These are phyloP conservation scores for Drosophila subobscura DNA, from an alignment of 1,140 invertebrate species.

Conservation along the genomic window DNA sequence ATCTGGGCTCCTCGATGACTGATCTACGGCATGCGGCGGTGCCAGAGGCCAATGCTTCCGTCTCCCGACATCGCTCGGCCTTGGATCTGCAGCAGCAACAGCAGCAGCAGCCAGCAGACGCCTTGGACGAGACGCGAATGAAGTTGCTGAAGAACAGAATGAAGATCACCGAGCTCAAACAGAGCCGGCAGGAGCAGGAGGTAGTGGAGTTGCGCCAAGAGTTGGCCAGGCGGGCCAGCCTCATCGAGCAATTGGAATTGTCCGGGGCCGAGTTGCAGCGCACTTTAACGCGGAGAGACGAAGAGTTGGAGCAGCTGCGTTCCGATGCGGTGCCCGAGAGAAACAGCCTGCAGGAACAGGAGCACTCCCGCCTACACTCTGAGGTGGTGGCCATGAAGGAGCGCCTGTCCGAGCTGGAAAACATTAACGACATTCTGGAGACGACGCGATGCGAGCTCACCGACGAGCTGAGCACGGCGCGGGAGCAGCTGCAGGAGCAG, in stretches of 20 bases:
- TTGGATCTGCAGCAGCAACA: slow-evolving; percentile 61
- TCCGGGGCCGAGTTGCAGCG: slow-evolving; percentile 36
- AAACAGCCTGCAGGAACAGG: slow-evolving; percentile 38
- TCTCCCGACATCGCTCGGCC: slow-evolving; percentile 72
- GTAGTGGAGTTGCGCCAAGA: slow-evolving; percentile 57
- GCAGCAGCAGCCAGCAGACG: slow-evolving; percentile 1
- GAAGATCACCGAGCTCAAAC: slow-evolving; percentile 65
- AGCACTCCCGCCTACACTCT: slow-evolving; percentile 41
- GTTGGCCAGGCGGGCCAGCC: slow-evolving; percentile 32
- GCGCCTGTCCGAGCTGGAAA: slow-evolving; percentile 51
- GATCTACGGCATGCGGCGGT: slow-evolving; percentile 58
- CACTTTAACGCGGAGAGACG: slow-evolving; percentile 23
- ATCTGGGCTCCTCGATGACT: slow-evolving; percentile 80
- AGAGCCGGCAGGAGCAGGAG: slow-evolving; percentile 63
- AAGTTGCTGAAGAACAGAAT: slow-evolving; percentile 65
- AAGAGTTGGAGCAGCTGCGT: slow-evolving; percentile 39
- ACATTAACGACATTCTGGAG: slow-evolving; percentile 60
- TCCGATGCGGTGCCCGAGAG: background rate
- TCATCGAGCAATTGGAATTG: slow-evolving; percentile 54
- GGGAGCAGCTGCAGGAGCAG: slow-evolving; percentile 86
- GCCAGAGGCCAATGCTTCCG: slow-evolving; percentile 27
- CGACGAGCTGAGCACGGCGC: slow-evolving; percentile 46
- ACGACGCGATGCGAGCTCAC: slow-evolving; percentile 70
- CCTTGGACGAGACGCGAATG: slow-evolving; percentile 48
- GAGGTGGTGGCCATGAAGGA: slow-evolving; percentile 37